phyloP scores from a whole-genome alignment of 2,888 invertebrate genomes.

The Trissolcus brochymenae region DNA sequence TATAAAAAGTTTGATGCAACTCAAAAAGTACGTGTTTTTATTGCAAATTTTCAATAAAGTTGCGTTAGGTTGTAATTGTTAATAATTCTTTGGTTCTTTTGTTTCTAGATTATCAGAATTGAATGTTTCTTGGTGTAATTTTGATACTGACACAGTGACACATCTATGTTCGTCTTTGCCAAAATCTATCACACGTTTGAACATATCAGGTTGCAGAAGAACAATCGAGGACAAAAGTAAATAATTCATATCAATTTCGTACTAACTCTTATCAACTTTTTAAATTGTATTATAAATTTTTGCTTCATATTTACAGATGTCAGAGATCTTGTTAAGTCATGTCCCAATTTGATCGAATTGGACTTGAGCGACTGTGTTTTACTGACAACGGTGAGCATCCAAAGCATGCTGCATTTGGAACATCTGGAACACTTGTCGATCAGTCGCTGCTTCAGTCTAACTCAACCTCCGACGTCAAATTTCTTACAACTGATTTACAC shows the following conservation, averaged over 20 bases:
- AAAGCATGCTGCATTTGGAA: conserved; percentile 79
- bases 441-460: conserved; percentile 88
- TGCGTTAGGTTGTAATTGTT: neutral
- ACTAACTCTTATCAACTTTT: neutral
- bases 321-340: conserved; percentile 80
- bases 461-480: conserved; percentile 78
- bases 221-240: conserved; percentile 86
- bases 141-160: conserved; percentile 80
- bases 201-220: conserved; percentile 89
- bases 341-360: conserved; percentile 86
- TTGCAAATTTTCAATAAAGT: neutral
- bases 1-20: conserved; percentile 79
- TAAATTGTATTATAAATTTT: neutral
- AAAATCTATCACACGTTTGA: conserved; percentile 83
- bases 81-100: conserved; percentile 10
- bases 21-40: conserved; percentile 72
- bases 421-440: conserved; percentile 86
- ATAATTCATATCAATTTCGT: conserved; percentile 19
- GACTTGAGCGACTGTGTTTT: conserved; percentile 92
- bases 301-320: conserved; percentile 80
- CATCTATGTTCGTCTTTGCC: conserved; percentile 82
- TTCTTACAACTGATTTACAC: conserved; percentile 82
- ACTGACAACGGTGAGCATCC: conserved; percentile 81
- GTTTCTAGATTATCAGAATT: conserved; percentile 81
- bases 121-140: conserved; percentile 89